Percentiles rank a stretch among this genome's conserved stretches.
These are phyloP conservation scores for Chromis chromis DNA, from an alignment of 2,797 vertebrate genomes.

Conservation along the genomic window DNA sequence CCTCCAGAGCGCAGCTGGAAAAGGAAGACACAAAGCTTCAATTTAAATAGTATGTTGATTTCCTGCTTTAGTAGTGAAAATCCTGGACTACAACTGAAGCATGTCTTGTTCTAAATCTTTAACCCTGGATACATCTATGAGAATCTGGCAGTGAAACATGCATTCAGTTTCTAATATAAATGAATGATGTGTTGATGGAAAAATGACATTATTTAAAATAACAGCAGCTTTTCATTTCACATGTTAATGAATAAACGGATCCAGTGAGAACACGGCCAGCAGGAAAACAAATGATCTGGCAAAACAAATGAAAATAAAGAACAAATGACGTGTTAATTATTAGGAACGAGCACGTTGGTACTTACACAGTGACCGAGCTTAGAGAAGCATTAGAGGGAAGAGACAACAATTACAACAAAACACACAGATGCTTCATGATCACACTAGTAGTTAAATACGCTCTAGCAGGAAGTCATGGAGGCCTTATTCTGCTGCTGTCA, in stretches of 20 bases:
- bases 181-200: neutral
- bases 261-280: conserved; percentile 9
- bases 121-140: too few species aligned
- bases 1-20: conserved; percentile 94
- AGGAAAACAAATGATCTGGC: conserved; percentile 35
- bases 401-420: conserved; percentile 75
- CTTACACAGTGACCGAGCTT: conserved; percentile 99
- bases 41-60: neutral
- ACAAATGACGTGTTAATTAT: conserved; percentile 56
- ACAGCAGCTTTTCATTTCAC: conserved; percentile 1
- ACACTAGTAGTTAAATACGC: conserved; percentile 31
- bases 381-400: conserved; percentile 87
- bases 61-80: neutral
- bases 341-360: conserved; percentile 77
- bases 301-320: conserved; percentile 42
- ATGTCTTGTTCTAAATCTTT: too few species aligned
- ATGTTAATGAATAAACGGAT: conserved; percentile 6
- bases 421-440: conserved; percentile 74
- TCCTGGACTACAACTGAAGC: neutral
- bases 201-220: conserved; percentile 1
- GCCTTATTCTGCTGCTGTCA: conserved; percentile 36
- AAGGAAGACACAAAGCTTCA: neutral
- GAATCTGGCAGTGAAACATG: neutral
- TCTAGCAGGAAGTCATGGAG: conserved; percentile 32
- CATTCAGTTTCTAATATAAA: neutral